Conservation (phyloP, 2,113 vertebrate genomes). For the Cyanoderma ruficeps region DNA sequence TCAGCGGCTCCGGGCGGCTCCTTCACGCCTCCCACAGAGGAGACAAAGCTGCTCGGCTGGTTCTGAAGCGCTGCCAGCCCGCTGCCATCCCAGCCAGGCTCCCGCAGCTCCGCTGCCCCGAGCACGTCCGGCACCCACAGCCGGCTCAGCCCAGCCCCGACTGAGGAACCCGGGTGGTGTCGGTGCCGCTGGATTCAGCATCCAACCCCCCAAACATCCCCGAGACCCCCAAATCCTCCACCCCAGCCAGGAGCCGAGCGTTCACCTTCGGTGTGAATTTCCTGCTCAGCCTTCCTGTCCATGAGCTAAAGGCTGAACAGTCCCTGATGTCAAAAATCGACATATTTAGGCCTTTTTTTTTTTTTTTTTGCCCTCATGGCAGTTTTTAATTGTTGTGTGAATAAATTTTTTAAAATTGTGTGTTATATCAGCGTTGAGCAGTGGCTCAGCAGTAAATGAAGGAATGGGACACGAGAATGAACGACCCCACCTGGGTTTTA, state of each 20-base stretch:
- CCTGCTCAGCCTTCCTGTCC: background rate
- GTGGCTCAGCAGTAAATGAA: background rate
- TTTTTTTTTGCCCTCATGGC: no score
- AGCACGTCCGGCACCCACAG: background rate
- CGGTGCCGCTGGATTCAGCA: background rate
- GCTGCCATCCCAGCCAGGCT: slow-evolving; percentile 23
- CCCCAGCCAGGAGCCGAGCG: background rate
- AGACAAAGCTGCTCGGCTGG: background rate
- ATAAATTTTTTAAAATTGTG: background rate
- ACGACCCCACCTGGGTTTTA: background rate
- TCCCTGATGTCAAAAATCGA: background rate
- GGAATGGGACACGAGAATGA: background rate
- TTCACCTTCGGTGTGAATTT: background rate
- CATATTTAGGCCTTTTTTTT: no score
- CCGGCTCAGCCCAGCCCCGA: rapidly evolving
- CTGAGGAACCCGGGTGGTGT: background rate
- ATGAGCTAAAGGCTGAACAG: background rate
- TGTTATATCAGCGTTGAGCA: background rate
- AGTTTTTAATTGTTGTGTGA: background rate
- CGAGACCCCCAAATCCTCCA: background rate
- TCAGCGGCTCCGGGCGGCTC: background rate
- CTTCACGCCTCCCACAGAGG: slow-evolving; percentile 22
- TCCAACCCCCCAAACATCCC: background rate
- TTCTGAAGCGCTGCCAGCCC: slow-evolving; percentile 34
- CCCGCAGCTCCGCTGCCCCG: background rate